Conservation (phyloP, 1,140 invertebrate species). For the Anastatus disparis region DNA sequence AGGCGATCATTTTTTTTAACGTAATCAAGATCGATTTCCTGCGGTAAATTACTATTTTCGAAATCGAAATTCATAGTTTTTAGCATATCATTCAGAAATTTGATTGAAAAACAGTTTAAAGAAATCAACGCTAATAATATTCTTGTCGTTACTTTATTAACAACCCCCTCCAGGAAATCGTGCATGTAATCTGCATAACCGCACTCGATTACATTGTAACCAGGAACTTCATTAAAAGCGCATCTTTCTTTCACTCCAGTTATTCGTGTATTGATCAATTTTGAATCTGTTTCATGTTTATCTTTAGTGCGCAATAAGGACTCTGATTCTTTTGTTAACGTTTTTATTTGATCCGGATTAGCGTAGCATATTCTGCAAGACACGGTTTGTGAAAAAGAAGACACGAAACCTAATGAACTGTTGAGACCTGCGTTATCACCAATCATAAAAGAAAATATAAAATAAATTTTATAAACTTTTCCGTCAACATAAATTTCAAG, state of each 20-base stretch:
- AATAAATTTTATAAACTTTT: conserved; percentile 29
- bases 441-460: conserved; percentile 25
- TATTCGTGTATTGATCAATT: not conserved
- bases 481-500: conserved; percentile 25
- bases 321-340: not conserved
- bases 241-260: conserved; percentile 30
- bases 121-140: conserved; percentile 4
- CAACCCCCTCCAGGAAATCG: conserved; percentile 30
- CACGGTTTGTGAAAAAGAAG: conserved; percentile 30
- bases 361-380: conserved; percentile 40
- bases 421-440: conserved; percentile 38
- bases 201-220: conserved; percentile 33
- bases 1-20: conserved; percentile 40
- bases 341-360: not conserved
- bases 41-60: not conserved
- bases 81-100: conserved; percentile 23
- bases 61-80: conserved; percentile 8
- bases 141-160: conserved; percentile 21
- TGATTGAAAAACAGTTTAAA: conserved; percentile 7
- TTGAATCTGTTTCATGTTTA: conserved; percentile 28
- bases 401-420: conserved; percentile 16
- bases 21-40: not conserved
- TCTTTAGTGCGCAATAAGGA: not conserved
- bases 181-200: conserved; percentile 21
- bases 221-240: conserved; percentile 16